Conservation (phyloP, 2,888 invertebrate species). For the Panzeria rudis region DNA sequence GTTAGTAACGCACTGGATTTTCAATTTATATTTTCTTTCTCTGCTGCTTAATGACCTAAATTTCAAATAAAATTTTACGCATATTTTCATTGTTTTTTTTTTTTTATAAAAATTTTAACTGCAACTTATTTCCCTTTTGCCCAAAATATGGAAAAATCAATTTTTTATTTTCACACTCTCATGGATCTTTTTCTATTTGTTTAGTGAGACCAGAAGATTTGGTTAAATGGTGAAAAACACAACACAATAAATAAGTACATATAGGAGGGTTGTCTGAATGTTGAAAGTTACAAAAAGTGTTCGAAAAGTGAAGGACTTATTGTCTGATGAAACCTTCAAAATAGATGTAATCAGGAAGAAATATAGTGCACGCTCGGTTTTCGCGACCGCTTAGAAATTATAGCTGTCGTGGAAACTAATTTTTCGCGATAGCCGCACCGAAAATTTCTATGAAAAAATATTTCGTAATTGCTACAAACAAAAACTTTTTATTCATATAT, state of each 20-base stretch:
- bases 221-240: neutral
- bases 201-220: neutral
- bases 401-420: no score
- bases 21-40: constrained; percentile 28
- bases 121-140: constrained; percentile 4
- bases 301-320: no score
- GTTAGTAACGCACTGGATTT: neutral
- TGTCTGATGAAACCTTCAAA: no score
- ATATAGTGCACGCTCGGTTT: no score
- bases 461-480: no score
- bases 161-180: constrained; percentile 41
- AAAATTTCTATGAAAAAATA: no score
- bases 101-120: neutral
- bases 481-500: no score
- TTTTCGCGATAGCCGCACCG: no score
- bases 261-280: neutral
- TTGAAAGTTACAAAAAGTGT: neutral
- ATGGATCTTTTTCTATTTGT: constrained; percentile 51
- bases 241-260: neutral
- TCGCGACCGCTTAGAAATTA: no score
- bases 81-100: neutral
- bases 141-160: constrained; percentile 23
- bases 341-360: no score
- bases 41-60: constrained; percentile 46
- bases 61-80: constrained; percentile 29